Evolutionary conservation across 2,888 invertebrate species (phyloP).

Genomic region (Drosophila anomelani): DNA sequence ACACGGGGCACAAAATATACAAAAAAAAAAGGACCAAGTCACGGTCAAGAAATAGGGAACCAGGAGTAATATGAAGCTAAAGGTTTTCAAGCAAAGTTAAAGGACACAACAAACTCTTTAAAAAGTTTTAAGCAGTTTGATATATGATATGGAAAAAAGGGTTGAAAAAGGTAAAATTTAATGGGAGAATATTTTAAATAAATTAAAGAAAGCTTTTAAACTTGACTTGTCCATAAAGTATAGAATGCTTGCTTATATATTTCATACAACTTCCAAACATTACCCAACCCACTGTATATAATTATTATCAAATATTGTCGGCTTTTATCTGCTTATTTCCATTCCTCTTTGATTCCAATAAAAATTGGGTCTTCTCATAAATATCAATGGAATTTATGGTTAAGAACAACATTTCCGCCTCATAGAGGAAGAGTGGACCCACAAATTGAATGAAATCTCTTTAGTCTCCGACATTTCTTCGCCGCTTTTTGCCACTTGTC

Average conservation of each 20-base stretch:
- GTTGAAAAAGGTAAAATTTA: not conserved
- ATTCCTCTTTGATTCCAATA: slow-evolving; percentile 22
- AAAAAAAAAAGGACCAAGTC: slow-evolving; percentile 1
- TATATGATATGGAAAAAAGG: slow-evolving; percentile 3
- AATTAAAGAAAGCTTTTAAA: not conserved
- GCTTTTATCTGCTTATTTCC: slow-evolving; percentile 34
- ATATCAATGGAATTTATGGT: slow-evolving; percentile 42
- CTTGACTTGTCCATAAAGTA: not conserved
- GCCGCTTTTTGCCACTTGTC: slow-evolving; percentile 38
- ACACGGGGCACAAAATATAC: not conserved
- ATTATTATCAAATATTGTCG: slow-evolving; percentile 32
- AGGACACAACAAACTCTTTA: slow-evolving; percentile 10
- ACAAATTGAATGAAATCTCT: slow-evolving; percentile 39
- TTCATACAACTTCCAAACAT: not conserved
- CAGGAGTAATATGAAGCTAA: not conserved
- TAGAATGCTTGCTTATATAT: not conserved
- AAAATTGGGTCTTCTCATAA: slow-evolving; percentile 28
- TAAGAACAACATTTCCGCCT: slow-evolving; percentile 12
- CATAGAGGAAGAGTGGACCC: not conserved
- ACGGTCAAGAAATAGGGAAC: not conserved
- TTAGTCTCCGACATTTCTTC: slow-evolving; percentile 17
- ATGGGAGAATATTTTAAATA: not conserved
- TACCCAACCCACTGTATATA: slow-evolving; percentile 2
- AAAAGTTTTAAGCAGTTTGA: slow-evolving; percentile 26
- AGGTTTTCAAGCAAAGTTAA: not conserved